Conservation (phyloP, 2,888 invertebrate genomes). For the Lordiphosa fenestrarum region DNA sequence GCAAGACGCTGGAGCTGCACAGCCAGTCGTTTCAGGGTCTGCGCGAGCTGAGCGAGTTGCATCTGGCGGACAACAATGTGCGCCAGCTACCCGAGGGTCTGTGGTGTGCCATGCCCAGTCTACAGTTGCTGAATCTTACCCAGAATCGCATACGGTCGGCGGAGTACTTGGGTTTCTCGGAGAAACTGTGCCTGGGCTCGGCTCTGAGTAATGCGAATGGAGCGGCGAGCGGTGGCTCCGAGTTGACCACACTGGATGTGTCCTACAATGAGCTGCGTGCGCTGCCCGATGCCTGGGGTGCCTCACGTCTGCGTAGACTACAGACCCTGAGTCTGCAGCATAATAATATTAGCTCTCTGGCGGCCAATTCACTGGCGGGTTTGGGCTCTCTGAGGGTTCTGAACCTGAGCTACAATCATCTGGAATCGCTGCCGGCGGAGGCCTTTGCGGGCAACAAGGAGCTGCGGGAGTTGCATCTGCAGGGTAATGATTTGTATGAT, state of each 20-base stretch:
- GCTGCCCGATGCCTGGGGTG: conserved; percentile 87
- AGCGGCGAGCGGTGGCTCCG: conserved; percentile 83
- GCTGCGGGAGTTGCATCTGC: conserved; percentile 90
- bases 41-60: conserved; percentile 88
- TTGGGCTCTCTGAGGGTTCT: conserved; percentile 89
- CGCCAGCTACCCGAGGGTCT: conserved; percentile 89
- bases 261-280: conserved; percentile 89
- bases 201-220: conserved; percentile 78
- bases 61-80: conserved; percentile 92
- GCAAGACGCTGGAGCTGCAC: conserved; percentile 87
- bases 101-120: conserved; percentile 89
- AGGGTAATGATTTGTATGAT: conserved; percentile 91
- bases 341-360: conserved; percentile 90
- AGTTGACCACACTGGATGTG: conserved; percentile 88
- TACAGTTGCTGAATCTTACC: conserved; percentile 91
- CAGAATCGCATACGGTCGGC: conserved; percentile 90
- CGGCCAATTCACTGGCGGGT: conserved; percentile 89
- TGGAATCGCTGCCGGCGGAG: conserved; percentile 90
- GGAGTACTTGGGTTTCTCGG: conserved; percentile 87
- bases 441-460: conserved; percentile 91
- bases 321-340: conserved; percentile 90
- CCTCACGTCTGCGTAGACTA: conserved; percentile 88
- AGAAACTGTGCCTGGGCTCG: conserved; percentile 74
- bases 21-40: conserved; percentile 88
- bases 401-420: conserved; percentile 92